Evolutionary conservation across 2,113 vertebrate species (phyloP), one percentile per base, ranked within the genome.

Genomic region (Tenebrosternarchus preto): DNA sequence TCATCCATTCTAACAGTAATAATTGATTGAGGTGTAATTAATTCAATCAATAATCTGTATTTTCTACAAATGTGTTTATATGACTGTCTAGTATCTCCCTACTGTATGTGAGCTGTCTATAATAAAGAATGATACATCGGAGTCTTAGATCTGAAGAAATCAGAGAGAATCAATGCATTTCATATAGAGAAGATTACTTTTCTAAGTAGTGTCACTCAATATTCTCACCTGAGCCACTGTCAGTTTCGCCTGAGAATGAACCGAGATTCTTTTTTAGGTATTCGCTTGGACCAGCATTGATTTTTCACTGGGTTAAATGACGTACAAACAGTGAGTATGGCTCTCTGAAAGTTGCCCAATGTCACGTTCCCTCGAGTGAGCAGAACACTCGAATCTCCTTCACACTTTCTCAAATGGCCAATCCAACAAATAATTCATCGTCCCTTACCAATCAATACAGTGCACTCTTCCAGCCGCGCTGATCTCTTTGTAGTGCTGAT

Each of bases 381-480:
- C 88, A 83, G 90, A 90, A 91, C 88, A 89, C 81, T 80, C 80
- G 83, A 82, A 79, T 88, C 89, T 85, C 82, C 90, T 87, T 85
- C 85, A 78, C 70, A 75, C 77, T 80, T 87, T 82, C 57, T 61
- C 81, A 89, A 80, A 89, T 87, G 89, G 87, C 84, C 76, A 59
- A 73, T 80, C 86, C 87, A 87, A 91, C 87, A 89, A 88, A 89
- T 89, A 90, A 88, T 88, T 92, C 87, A 88, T 90, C 87, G 86
- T 84, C 87, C 55, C 80, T 81, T 43, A 76, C 36, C 85, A 91
- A 91, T 92, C 91, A 90, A 92, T 92, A 90, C 29, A 55, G 80
- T 60, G 50, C 79, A 77, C 85, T 82, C 75, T 70, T 55, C 22
- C 60, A 0, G 19, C 76, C 73, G 63, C 63, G 68, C 81, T 83